Base-by-base conservation (phyloP, 2,113 vertebrate genomes). In the Lasiurus cinereus region DNA sequence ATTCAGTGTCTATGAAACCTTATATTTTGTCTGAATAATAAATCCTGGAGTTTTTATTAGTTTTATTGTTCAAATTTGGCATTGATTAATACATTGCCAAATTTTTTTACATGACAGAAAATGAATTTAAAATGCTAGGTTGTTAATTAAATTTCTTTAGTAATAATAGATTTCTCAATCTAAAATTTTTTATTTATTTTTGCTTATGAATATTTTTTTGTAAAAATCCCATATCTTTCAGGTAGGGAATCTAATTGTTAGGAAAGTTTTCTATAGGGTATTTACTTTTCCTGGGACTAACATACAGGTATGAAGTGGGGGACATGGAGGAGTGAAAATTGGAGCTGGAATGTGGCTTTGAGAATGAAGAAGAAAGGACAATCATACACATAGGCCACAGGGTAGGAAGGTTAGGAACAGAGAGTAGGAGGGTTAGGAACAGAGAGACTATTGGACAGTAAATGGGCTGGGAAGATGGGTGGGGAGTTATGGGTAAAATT, bases 41-140 rank as follows among this genome's bases (percentile, higher is more conserved):
- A 83, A n/a, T 82, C 39, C 27, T 88, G 16, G 31, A 14, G 48
- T 87, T 86, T 74, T 56, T 10, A 64, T 66, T 82, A 86, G 56
- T 82, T 86, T 87, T 87, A 64, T 85, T 70, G 15, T 27, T 69
- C n/a, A 50, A 70, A 69, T 87, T 76, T 76, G 33, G 43, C 11
- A 64, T 85, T 59, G 36, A 77, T 24, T 83, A 59, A 69, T 88
- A 88, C 88, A 15, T 87, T 74, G 39, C 24, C 7, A 33, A 33
- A 72, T 14, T 16, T 79, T 90, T 62, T 21, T 79, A 31, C 27
- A 48, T 59, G 29, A 19, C n/a, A 64, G 52, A 90, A 90, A 94
- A 52, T 85, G 15, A 90, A 29, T 50, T 94, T 85, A 52, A 94
- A 84, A 72, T 72, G 36, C 82, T 94, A 84, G n/a, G n/a, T 24